A percentile compares a stretch with the other conserved stretches of the same genome.
Conservation (phyloP, 2,797 vertebrate species). For the Neosalanx taihuensis region DNA sequence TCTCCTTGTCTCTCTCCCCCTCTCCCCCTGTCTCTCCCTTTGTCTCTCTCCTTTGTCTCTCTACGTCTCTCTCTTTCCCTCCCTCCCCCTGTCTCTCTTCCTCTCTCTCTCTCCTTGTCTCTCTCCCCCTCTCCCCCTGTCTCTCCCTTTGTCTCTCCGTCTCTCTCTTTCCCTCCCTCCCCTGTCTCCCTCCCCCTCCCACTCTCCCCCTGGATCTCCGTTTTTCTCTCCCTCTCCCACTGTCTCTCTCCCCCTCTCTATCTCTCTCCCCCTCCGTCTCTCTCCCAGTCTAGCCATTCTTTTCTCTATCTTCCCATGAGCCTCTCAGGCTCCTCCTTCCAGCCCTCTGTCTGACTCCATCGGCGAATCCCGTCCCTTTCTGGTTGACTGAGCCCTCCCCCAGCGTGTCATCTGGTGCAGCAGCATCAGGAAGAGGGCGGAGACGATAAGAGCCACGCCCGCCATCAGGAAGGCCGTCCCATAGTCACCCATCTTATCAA, state of each 20-base stretch:
- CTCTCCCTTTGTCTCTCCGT: too few relatives aligned
- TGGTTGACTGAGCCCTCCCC: neutral
- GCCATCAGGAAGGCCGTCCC: constrained; percentile 12
- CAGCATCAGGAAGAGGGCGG: constrained; percentile 58
- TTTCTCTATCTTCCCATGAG: neutral
- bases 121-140: too few relatives aligned
- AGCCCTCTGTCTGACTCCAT: constrained; percentile 2
- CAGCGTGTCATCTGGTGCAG: constrained; percentile 54
- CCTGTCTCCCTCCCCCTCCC: neutral
- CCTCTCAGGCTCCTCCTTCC: constrained; percentile 18
- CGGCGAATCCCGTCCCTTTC: neutral
- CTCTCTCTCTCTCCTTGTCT: neutral
- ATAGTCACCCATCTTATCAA: constrained; percentile 14
- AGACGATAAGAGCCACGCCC: constrained; percentile 14
- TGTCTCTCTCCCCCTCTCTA: too few relatives aligned
- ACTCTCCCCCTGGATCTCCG: neutral
- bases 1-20: too few relatives aligned
- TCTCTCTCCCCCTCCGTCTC: too few relatives aligned
- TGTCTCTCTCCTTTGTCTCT: too few relatives aligned
- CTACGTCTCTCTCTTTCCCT: too few relatives aligned
- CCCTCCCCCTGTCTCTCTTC: neutral
- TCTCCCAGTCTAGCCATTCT: neutral
- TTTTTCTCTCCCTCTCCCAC: too few relatives aligned
- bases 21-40: too few relatives aligned
- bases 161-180: neutral